phyloP scores from a whole-genome alignment of 2,113 vertebrate species.

The Paradoxurus hermaphroditus region DNA sequence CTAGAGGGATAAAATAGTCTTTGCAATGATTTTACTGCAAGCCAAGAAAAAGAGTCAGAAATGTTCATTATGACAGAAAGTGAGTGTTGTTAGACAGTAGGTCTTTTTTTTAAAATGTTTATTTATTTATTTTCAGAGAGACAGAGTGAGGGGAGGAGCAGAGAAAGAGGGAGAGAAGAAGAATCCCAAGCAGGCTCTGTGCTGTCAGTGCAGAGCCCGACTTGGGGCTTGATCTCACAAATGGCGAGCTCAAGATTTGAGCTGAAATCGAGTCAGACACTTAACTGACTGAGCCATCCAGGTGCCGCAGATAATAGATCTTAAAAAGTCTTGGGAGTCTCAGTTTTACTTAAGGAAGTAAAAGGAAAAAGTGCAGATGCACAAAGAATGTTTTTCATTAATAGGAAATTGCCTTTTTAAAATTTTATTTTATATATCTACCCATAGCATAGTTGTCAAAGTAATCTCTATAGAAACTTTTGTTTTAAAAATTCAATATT shows the following conservation, averaged over 20 bases:
- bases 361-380: background rate
- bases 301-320: background rate
- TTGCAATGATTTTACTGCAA: conserved; percentile 43
- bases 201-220: too few relatives aligned
- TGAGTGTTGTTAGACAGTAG: background rate
- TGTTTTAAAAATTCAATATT: background rate
- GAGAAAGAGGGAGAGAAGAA: too few relatives aligned
- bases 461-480: background rate
- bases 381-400: background rate
- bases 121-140: too few relatives aligned
- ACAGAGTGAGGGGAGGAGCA: too few relatives aligned
- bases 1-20: conserved; percentile 22
- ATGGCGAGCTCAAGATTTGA: too few relatives aligned
- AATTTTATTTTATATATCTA: background rate
- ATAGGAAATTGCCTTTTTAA: background rate
- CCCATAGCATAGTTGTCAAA: background rate
- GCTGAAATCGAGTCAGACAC: too few relatives aligned
- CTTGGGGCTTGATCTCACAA: too few relatives aligned
- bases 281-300: too few relatives aligned
- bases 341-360: background rate
- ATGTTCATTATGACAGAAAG: conserved; percentile 17
- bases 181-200: too few relatives aligned
- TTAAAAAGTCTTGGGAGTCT: background rate
- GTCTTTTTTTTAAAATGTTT: background rate
- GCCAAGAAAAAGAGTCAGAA: conserved; percentile 1